Conservation (phyloP, 2,113 vertebrate genomes). For the Syngnathoides biaculeatus region DNA sequence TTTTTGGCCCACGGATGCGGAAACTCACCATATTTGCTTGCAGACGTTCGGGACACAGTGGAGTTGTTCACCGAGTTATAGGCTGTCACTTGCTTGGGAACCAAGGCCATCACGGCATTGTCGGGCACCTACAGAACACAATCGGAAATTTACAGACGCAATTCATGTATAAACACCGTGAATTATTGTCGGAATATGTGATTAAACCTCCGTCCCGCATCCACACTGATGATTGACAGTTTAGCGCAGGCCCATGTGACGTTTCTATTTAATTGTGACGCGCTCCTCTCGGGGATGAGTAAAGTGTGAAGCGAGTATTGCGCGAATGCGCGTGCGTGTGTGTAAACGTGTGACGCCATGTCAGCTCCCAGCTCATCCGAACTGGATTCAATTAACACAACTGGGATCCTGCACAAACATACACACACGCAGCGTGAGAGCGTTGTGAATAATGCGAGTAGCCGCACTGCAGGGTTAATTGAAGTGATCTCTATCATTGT, state of each 20-base stretch:
- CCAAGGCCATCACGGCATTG: constrained; percentile 90
- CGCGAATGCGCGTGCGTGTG: constrained; percentile 11
- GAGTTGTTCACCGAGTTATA: constrained; percentile 98
- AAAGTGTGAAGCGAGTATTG: constrained; percentile 13
- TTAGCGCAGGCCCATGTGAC: constrained; percentile 31
- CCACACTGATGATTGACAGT: constrained; percentile 49
- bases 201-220: constrained; percentile 43
- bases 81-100: constrained; percentile 96
- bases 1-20: background rate
- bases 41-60: constrained; percentile 92
- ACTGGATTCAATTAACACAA: constrained; percentile 67
- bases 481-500: constrained; percentile 58
- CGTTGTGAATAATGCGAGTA: constrained; percentile 52
- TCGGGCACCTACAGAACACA: constrained; percentile 81
- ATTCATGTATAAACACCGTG: background rate
- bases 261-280: constrained; percentile 61
- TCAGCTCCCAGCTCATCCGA: constrained; percentile 37
- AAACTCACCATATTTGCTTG: constrained; percentile 92
- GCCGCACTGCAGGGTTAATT: constrained; percentile 62
- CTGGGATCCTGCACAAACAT: constrained; percentile 25
- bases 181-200: constrained; percentile 32
- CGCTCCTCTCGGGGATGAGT: constrained; percentile 31
- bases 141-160: constrained; percentile 11
- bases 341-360: constrained; percentile 22
- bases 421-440: constrained; percentile 8